Evolutionary conservation across 2,113 vertebrate species (phyloP).

Genomic region (Neotragus pygmaeus): DNA sequence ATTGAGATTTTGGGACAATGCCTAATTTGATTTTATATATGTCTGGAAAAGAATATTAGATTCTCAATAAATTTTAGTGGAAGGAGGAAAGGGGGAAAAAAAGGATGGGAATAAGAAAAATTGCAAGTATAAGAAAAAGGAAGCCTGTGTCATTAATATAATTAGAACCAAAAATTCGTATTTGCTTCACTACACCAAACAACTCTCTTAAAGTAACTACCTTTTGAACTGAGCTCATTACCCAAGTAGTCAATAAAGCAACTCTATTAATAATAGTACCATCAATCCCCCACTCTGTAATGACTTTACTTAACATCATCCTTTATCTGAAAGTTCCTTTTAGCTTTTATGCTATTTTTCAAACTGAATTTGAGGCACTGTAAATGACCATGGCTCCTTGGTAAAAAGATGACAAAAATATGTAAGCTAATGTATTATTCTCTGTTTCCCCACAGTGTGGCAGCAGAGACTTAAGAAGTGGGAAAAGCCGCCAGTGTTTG

Average conservation of each 20-base stretch:
- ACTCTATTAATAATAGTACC: not conserved
- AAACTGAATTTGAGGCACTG: not conserved
- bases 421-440: constrained; percentile 8
- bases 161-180: not conserved
- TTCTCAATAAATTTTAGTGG: not conserved
- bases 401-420: not conserved
- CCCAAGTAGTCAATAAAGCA: not conserved
- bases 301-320: not conserved
- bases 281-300: not conserved
- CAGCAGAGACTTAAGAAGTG: constrained; percentile 77
- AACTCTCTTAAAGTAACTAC: not conserved
- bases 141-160: not conserved
- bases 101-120: not conserved
- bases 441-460: constrained; percentile 78
- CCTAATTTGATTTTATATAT: not conserved
- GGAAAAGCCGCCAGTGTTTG: not conserved
- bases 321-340: not conserved
- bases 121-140: too few relatives aligned
- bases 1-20: not conserved
- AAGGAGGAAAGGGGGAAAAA: not conserved
- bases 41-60: not conserved
- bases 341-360: not conserved
- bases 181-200: not conserved
- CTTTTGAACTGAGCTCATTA: not conserved
- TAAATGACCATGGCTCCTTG: not conserved